phyloP scores from a whole-genome alignment of 2,113 vertebrate genomes.

The Sminthopsis crassicaudata region DNA sequence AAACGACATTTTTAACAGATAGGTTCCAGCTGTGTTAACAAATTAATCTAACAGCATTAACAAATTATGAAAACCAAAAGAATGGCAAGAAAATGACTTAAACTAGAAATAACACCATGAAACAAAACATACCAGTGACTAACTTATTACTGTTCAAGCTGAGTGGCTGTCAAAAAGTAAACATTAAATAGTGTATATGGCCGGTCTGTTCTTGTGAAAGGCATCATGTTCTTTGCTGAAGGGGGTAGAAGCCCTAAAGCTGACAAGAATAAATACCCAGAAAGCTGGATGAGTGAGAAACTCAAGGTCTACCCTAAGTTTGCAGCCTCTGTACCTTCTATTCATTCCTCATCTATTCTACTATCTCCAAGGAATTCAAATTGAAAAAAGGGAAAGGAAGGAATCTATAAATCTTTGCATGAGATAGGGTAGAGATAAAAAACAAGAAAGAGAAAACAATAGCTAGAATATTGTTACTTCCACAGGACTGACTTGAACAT shows the following conservation, averaged over 20 bases:
- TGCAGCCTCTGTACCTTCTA: not conserved
- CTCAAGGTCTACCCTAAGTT: not conserved
- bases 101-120: slow-evolving; percentile 30
- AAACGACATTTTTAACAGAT: slow-evolving; percentile 35
- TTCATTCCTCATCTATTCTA: not conserved
- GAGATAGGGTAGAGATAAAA: not conserved
- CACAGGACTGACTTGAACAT: not conserved
- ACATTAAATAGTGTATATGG: not conserved
- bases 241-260: not conserved
- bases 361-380: not conserved
- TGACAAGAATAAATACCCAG: not conserved
- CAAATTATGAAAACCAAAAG: slow-evolving; percentile 29
- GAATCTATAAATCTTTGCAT: not conserved
- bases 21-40: not conserved
- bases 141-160: slow-evolving; percentile 15
- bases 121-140: slow-evolving; percentile 35
- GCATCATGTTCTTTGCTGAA: not conserved
- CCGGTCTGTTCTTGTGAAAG: slow-evolving; percentile 12
- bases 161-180: slow-evolving; percentile 19
- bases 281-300: not conserved
- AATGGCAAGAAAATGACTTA: not conserved
- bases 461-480: not conserved
- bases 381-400: not conserved
- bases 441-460: not conserved
- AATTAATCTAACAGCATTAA: slow-evolving; percentile 8